A percentile compares a stretch with the other conserved stretches of the same genome.
Evolutionary conservation across 2,888 invertebrate genomes (phyloP).

Genomic region (Lathronympha strigana): DNA sequence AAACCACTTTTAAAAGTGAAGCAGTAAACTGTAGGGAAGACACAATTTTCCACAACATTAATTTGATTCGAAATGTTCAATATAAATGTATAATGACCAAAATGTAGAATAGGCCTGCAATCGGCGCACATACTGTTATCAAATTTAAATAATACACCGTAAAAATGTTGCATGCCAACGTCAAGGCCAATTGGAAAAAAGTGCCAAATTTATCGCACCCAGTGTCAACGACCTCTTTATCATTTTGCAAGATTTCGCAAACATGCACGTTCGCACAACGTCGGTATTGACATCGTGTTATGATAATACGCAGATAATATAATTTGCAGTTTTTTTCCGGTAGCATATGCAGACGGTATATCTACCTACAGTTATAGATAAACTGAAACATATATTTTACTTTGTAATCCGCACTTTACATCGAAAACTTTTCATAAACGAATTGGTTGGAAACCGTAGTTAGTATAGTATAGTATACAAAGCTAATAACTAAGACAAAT

Average conservation of each 20-base stretch:
- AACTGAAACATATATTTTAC: too few species aligned
- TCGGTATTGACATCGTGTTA: slow-evolving; percentile 10
- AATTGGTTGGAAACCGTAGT: too few species aligned
- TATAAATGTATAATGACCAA: slow-evolving; percentile 12
- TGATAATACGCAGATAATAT: slow-evolving; percentile 32
- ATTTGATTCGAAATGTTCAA: too few species aligned
- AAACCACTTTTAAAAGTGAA: too few species aligned
- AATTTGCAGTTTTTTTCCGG: slow-evolving; percentile 25
- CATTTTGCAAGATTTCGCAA: slow-evolving; percentile 68
- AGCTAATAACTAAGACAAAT: slow-evolving; percentile 27
- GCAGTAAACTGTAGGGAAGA: too few species aligned
- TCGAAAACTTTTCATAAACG: too few species aligned
- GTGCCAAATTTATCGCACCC: slow-evolving; percentile 63
- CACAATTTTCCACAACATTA: background rate
- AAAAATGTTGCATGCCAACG: slow-evolving; percentile 26
- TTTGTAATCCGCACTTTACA: too few species aligned
- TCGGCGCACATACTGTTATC: slow-evolving; percentile 33
- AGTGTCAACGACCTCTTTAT: slow-evolving; percentile 75
- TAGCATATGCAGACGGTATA: background rate
- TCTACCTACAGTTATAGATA: too few species aligned
- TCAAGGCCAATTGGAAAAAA: slow-evolving; percentile 44
- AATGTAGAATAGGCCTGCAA: slow-evolving; percentile 34
- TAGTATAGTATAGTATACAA: background rate
- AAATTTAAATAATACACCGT: slow-evolving; percentile 27
- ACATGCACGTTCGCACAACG: slow-evolving; percentile 53